A percentile compares a stretch with the other conserved stretches of the same genome.
Evolutionary conservation across 2,888 invertebrate species (phyloP).

Genomic region (Caenorhabditis doughertyi): DNA sequence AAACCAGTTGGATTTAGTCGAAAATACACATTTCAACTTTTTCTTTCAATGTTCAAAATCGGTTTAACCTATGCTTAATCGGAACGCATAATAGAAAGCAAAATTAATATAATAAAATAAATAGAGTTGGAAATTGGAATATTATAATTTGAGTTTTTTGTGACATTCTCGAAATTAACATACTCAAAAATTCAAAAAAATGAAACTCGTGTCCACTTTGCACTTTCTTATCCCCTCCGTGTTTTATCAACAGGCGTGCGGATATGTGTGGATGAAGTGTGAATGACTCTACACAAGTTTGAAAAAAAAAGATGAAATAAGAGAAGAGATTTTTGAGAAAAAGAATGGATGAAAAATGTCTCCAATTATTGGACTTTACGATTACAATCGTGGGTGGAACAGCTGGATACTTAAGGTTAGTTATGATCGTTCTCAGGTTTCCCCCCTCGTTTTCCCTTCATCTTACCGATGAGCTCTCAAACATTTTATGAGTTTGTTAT

Average conservation of each 20-base stretch:
- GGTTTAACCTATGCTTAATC: constrained; percentile 33
- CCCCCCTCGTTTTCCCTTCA: constrained; percentile 12
- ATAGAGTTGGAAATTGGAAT: no score
- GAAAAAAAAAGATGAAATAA: constrained; percentile 28
- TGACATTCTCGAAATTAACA: background rate
- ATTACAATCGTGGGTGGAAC: constrained; percentile 51
- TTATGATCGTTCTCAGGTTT: constrained; percentile 39
- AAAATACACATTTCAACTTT: constrained; percentile 8
- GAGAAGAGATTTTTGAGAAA: constrained; percentile 37
- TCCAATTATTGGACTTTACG: constrained; percentile 59
- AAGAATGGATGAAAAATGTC: constrained; percentile 41
- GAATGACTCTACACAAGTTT: constrained; percentile 30
- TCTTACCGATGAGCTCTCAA: constrained; percentile 3
- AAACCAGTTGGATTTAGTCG: constrained; percentile 41
- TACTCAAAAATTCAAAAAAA: background rate
- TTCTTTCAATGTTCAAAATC: constrained; percentile 29
- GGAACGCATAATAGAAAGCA: background rate
- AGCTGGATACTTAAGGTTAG: constrained; percentile 36
- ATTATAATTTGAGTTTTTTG: no score
- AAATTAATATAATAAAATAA: no score
- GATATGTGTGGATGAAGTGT: constrained; percentile 29
- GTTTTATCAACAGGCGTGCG: constrained; percentile 51
- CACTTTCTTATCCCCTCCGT: no score
- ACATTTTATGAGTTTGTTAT: constrained; percentile 7
- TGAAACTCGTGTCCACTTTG: constrained; percentile 21